Conservation (phyloP, 2,113 vertebrate species). For the Prietella phreatophila region DNA sequence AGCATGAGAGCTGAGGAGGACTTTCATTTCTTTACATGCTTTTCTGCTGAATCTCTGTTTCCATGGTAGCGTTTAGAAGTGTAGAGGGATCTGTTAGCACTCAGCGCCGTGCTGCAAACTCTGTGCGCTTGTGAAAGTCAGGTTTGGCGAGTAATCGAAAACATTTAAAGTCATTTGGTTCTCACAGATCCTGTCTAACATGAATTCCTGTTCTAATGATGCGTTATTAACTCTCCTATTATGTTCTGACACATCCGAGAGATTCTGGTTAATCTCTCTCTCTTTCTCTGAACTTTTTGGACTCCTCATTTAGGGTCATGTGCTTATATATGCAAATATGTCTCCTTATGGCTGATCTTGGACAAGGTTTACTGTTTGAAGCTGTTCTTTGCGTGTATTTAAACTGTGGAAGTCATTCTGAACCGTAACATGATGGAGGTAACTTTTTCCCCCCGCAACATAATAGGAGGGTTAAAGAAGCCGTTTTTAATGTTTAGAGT, state of each 20-base stretch:
- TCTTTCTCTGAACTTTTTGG: too few species aligned
- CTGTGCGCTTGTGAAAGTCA: background rate
- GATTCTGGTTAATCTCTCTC: too few species aligned
- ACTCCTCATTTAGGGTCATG: too few species aligned
- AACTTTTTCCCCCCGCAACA: too few species aligned
- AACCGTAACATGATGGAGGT: too few species aligned
- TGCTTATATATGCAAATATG: too few species aligned
- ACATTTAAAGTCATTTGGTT: background rate
- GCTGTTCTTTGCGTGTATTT: too few species aligned
- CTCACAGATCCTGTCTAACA: background rate
- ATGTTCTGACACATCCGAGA: too few species aligned
- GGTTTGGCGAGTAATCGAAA: background rate
- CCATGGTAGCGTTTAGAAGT: background rate
- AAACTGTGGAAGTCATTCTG: too few species aligned
- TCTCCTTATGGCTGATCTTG: too few species aligned
- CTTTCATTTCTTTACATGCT: slow-evolving; percentile 69
- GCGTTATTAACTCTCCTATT: background rate
- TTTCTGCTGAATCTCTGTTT: background rate
- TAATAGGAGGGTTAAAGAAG: background rate
- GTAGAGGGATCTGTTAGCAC: background rate
- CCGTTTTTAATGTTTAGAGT: background rate
- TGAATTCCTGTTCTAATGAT: too few species aligned
- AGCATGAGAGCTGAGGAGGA: background rate
- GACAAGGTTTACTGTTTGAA: too few species aligned
- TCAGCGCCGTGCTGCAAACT: background rate